Conservation (phyloP, 2,888 invertebrate genomes). For the Drosophila koepferae region DNA sequence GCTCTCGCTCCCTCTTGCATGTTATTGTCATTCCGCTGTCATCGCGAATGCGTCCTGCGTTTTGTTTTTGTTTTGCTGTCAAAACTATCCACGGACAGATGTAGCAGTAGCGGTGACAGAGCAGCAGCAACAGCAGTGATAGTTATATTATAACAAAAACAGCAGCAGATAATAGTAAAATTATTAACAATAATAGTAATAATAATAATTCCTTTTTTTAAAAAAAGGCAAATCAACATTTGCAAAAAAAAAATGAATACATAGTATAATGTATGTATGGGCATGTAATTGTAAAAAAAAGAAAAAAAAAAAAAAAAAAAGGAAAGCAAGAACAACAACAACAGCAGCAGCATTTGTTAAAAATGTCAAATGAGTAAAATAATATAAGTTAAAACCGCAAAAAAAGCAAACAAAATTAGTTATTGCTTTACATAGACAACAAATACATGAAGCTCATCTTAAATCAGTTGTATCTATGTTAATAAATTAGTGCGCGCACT, state of each 20-base stretch:
- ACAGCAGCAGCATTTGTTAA: conserved; percentile 19
- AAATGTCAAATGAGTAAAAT: conserved; percentile 31
- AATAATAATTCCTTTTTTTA: conserved; percentile 5
- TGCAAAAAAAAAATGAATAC: conserved; percentile 10
- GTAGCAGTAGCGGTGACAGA: not conserved
- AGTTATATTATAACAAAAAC: not conserved
- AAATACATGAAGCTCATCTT: conserved; percentile 22
- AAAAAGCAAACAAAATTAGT: conserved; percentile 23
- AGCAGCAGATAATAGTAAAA: not conserved
- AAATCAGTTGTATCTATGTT: conserved; percentile 42
- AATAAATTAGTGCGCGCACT: conserved; percentile 37
- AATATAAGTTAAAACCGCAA: conserved; percentile 9
- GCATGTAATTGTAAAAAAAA: not conserved
- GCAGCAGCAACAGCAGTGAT: not conserved
- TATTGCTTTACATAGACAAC: conserved; percentile 15
- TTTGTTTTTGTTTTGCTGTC: conserved; percentile 71
- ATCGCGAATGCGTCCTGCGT: conserved; percentile 37
- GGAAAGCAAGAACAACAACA: conserved; percentile 26
- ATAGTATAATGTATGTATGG: no score
- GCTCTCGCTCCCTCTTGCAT: conserved; percentile 38
- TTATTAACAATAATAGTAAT: no score
- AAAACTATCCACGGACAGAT: conserved; percentile 31
- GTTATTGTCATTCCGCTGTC: conserved; percentile 28
- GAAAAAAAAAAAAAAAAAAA: conserved; percentile 2
- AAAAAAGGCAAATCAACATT: conserved; percentile 48